phyloP scores from a whole-genome alignment of 1,140 invertebrate genomes.

The Magallana ariakensis region DNA sequence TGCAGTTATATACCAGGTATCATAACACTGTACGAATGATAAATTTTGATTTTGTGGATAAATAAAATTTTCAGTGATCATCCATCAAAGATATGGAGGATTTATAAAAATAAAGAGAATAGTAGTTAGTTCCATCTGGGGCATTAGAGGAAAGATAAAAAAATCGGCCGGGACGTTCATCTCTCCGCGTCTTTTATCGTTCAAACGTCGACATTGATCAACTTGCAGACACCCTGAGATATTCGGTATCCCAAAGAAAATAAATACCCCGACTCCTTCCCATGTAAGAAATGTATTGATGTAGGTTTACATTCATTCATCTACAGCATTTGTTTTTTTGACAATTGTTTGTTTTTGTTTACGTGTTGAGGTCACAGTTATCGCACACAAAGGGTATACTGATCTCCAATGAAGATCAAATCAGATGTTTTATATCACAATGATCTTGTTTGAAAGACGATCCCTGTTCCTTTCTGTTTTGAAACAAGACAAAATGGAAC shows the following conservation, averaged over 20 bases:
- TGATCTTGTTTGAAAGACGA: too few relatives aligned
- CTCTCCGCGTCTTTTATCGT: conserved; percentile 5
- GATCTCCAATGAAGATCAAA: background rate
- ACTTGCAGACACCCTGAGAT: background rate
- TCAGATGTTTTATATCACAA: too few relatives aligned
- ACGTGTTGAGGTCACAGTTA: background rate
- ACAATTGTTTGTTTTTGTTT: conserved; percentile 1
- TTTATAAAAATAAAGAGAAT: conserved; percentile 7
- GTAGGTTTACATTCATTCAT: conserved; percentile 11
- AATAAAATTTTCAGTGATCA: background rate
- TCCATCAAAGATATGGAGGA: background rate
- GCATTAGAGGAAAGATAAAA: background rate
- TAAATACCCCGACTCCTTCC: background rate
- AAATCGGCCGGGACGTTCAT: background rate
- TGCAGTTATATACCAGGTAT: too few relatives aligned
- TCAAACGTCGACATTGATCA: conserved; percentile 15
- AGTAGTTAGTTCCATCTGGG: background rate
- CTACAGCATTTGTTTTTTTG: background rate
- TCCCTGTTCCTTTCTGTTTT: too few relatives aligned
- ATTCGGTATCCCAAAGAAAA: background rate
- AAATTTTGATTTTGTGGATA: background rate
- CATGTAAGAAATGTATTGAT: background rate
- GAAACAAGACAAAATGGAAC: too few relatives aligned
- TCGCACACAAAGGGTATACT: too few relatives aligned
- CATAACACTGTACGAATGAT: too few relatives aligned